Evolutionary conservation across 2,888 invertebrate species (phyloP), one percentile per base, ranked within the genome.

Genomic region (Leptogaster cylindrica): DNA sequence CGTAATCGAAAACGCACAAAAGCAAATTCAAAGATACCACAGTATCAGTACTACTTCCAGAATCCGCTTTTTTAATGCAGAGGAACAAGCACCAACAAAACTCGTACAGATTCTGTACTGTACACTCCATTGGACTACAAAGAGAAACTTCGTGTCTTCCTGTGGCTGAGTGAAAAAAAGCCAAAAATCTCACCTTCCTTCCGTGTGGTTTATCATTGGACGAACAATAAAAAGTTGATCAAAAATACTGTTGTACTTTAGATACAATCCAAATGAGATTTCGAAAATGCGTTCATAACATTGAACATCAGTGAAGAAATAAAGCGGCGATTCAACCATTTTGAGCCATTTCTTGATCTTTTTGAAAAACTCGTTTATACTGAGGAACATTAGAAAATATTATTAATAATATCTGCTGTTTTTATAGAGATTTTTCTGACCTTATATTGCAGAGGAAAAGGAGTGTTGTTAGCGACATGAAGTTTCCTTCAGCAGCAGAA

Each of bases 291-390:
- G 86, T 76, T 97, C 93, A 68, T 97, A 81, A 69, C 89, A 86
- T 69, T 92, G 89, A 67, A 97, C 90, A 79, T 92, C 92, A 50
- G 87, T 86, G 69, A 90, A 84, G 77, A 96, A 93, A 67, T 92
- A 90, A 73, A 88, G 88, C 0, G 94, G 88, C 81, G 95, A 86
- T 71, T 89, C 89, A 1, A 94, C 90, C 95, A 98, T 96, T 75
- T 95, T 94, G 69, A 92, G 89, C 97, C 97, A 99, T 76, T 90
- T 90, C 77, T 93, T 91, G 76, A 96, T 95, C 83, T 97, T 97
- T 71, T 88, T 88, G 77, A 97, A 96, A 82, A 98, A 98, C 76
- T 97, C 92, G 70, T 92, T 90, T 70, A 97, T 84, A 77, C 95
- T 95, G 82, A 12, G 44, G 36, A 18, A 10, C 12, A 6, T 12